These are phyloP conservation scores for Mercenaria mercenaria DNA, from an alignment of 1,140 invertebrate species.

Conservation along the genomic window DNA sequence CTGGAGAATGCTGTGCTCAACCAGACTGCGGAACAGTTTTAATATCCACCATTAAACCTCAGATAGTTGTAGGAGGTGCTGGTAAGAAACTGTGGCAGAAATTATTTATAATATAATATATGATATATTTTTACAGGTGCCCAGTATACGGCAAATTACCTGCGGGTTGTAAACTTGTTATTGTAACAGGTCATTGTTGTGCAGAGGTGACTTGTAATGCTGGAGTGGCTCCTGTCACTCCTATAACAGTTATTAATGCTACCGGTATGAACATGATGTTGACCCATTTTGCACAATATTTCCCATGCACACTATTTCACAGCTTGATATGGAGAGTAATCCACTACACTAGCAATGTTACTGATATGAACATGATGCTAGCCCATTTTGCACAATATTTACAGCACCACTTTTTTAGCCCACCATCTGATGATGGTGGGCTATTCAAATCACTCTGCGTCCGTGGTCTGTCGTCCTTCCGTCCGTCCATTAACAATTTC, in stretches of 20 bases:
- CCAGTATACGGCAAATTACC: not conserved
- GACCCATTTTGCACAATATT: not conserved
- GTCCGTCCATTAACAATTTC: no score
- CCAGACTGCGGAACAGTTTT: conserved; percentile 67
- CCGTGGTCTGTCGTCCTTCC: no score
- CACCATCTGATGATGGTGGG: no score
- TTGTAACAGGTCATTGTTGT: not conserved
- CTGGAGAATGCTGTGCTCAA: conserved; percentile 71
- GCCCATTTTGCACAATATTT: no score
- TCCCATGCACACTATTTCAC: not conserved
- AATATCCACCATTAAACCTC: conserved; percentile 51
- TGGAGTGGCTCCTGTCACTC: not conserved
- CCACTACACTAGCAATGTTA: no score
- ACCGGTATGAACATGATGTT: not conserved
- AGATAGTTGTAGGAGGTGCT: conserved; percentile 57
- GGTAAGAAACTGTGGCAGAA: conserved; percentile 35
- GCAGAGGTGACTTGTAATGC: no score
- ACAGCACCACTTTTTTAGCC: no score
- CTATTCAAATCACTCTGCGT: no score
- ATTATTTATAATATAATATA: not conserved
- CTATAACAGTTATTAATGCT: not conserved
- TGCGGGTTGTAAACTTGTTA: not conserved
- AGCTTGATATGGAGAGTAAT: no score
- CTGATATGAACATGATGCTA: no score
- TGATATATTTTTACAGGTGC: not conserved